phyloP scores from a whole-genome alignment of 2,113 vertebrate species.

The Leucosticte australis region DNA sequence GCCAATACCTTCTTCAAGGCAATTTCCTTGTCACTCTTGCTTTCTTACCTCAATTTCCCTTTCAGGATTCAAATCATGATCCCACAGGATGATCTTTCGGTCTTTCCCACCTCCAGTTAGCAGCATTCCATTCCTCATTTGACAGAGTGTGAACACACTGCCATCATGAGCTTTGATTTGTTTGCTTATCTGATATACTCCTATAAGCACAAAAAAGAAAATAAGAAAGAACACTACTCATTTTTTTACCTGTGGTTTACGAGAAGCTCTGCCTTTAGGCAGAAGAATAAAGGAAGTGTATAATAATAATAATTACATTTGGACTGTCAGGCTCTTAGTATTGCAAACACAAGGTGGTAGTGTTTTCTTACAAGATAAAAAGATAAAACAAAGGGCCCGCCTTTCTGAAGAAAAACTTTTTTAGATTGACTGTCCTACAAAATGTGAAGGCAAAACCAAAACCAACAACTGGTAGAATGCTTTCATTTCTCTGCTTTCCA shows the following conservation, averaged over 20 bases:
- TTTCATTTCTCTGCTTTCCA: background rate
- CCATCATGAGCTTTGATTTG: slow-evolving; percentile 96
- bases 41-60: slow-evolving; percentile 91
- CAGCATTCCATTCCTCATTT: slow-evolving; percentile 91
- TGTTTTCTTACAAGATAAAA: slow-evolving; percentile 49
- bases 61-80: slow-evolving; percentile 89
- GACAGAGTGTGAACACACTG: slow-evolving; percentile 95
- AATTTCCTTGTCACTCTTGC: background rate
- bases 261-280: background rate
- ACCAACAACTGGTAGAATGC: background rate
- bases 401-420: background rate
- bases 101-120: slow-evolving; percentile 96
- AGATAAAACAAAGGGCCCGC: background rate
- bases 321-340: background rate
- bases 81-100: slow-evolving; percentile 92
- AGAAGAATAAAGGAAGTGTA: background rate
- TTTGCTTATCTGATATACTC: slow-evolving; percentile 89
- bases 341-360: slow-evolving; percentile 58
- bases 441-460: background rate
- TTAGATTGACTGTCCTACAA: background rate
- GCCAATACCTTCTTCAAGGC: background rate
- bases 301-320: background rate
- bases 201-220: slow-evolving; percentile 50
- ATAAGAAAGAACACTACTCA: background rate
- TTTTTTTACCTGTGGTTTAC: background rate